A percentile compares a stretch with the other conserved stretches of the same genome.
Conservation (phyloP, 2,888 invertebrate species). For the Caenorhabditis auriculariae region DNA sequence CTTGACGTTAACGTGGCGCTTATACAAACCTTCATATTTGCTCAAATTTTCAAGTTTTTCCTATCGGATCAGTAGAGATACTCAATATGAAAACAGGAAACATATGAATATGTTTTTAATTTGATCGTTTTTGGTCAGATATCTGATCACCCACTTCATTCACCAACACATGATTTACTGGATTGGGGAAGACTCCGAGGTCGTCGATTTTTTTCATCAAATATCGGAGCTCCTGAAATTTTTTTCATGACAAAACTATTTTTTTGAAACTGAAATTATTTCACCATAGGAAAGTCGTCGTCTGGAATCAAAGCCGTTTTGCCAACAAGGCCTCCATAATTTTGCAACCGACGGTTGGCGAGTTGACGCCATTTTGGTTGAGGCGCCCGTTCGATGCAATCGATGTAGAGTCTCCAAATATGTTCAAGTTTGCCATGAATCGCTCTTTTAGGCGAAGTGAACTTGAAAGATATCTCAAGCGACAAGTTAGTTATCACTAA, state of each 20-base stretch:
- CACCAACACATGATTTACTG: slow-evolving; percentile 39
- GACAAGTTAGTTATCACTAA: too few relatives aligned
- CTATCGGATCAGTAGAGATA: neutral
- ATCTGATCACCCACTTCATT: too few relatives aligned
- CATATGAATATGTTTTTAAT: too few relatives aligned
- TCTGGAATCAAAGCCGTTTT: slow-evolving; percentile 87
- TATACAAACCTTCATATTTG: neutral
- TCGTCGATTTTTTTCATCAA: slow-evolving; percentile 39
- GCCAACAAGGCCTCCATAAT: slow-evolving; percentile 94
- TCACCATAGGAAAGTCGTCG: slow-evolving; percentile 75
- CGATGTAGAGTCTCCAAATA: slow-evolving; percentile 68
- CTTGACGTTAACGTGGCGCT: too few relatives aligned
- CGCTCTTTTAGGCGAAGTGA: too few relatives aligned
- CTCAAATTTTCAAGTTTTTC: neutral
- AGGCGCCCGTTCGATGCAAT: slow-evolving; percentile 70
- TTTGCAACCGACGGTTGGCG: slow-evolving; percentile 85
- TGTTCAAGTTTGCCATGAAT: too few relatives aligned
- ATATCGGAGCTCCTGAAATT: slow-evolving; percentile 29
- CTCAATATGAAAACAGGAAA: too few relatives aligned
- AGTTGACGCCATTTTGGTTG: slow-evolving; percentile 86
- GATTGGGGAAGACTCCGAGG: slow-evolving; percentile 27
- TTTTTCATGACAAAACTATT: neutral
- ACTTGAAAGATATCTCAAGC: too few relatives aligned
- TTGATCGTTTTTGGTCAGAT: too few relatives aligned
- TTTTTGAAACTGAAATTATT: neutral